phyloP scores from a whole-genome alignment of 2,113 vertebrate species.

The Copsychus sechellarum region DNA sequence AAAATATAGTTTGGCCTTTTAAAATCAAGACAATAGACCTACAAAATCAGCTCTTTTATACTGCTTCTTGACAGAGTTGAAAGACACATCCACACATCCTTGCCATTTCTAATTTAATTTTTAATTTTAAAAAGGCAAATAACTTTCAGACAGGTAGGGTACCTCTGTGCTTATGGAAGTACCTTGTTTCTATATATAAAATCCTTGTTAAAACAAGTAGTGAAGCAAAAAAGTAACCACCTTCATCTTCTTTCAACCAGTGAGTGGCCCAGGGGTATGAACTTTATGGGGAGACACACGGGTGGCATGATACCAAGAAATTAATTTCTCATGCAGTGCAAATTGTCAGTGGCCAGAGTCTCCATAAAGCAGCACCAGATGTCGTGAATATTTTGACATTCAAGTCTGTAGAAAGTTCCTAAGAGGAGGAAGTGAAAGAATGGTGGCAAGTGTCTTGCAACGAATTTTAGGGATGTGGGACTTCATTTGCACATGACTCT shows the following conservation, averaged over 20 bases:
- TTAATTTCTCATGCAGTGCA: background rate
- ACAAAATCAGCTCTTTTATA: background rate
- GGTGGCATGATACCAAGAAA: background rate
- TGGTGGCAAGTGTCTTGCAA: background rate
- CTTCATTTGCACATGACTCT: background rate
- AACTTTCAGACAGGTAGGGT: background rate
- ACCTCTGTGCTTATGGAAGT: background rate
- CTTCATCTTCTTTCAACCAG: background rate
- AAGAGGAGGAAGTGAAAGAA: constrained; percentile 42
- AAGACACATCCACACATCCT: background rate
- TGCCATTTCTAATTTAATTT: background rate
- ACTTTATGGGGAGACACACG: background rate
- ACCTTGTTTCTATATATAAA: background rate
- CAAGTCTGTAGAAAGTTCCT: background rate
- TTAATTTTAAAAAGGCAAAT: background rate
- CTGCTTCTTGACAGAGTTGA: background rate
- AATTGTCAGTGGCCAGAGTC: background rate
- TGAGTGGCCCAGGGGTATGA: background rate
- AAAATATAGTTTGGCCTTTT: background rate
- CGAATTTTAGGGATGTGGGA: background rate
- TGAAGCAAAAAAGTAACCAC: background rate
- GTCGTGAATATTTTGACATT: background rate
- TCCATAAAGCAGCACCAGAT: background rate
- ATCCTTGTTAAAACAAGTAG: background rate
- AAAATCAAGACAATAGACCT: background rate